Conservation (phyloP, 1,140 invertebrate species). For the Brachionus paranguensis region DNA sequence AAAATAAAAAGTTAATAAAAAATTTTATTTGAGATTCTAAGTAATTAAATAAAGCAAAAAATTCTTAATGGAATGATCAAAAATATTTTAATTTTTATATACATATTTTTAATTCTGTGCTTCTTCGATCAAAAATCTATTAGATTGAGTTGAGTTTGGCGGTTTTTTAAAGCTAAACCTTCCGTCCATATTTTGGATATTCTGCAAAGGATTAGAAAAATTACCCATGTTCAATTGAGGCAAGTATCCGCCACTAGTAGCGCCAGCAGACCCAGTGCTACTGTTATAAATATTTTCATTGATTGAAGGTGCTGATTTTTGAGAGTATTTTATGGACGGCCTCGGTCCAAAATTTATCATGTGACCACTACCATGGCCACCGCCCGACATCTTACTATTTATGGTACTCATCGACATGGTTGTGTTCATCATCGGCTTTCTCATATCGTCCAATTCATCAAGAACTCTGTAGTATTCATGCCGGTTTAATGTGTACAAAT, state of each 20-base stretch:
- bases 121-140: conserved; percentile 27
- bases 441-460: conserved; percentile 35
- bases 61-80: not conserved
- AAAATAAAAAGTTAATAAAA: not conserved
- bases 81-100: not conserved
- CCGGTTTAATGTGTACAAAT: not conserved
- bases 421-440: conserved; percentile 37
- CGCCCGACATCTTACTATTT: conserved; percentile 33
- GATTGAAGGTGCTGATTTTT: not conserved
- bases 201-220: conserved; percentile 30
- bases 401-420: conserved; percentile 39
- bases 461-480: not conserved
- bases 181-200: conserved; percentile 21
- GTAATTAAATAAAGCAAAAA: not conserved
- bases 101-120: not conserved
- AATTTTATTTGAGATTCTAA: not conserved
- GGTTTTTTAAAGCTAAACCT: conserved; percentile 33
- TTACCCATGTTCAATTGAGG: not conserved
- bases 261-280: not conserved
- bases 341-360: conserved; percentile 33
- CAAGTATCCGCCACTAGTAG: not conserved
- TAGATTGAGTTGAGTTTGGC: not conserved
- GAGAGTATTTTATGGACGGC: not conserved
- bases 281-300: not conserved
- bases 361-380: conserved; percentile 4